Conservation (phyloP, 2,888 invertebrate genomes). For the Limnephilus lunatus region DNA sequence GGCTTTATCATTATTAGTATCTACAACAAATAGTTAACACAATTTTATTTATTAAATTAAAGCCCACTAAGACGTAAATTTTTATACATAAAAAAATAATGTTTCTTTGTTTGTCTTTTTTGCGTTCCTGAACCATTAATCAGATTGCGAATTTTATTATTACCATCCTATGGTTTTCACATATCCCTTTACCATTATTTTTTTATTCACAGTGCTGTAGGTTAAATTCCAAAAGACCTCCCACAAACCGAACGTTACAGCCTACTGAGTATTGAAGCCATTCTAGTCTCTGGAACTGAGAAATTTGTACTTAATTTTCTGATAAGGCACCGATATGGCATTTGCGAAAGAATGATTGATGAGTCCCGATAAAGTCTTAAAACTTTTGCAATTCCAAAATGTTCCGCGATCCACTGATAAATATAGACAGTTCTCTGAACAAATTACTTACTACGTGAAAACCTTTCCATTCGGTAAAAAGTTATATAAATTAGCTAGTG, state of each 20-base stretch:
- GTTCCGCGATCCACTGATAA: background rate
- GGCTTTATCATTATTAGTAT: no score
- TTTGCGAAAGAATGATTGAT: slow-evolving; percentile 57
- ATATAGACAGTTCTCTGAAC: background rate
- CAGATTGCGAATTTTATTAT: background rate
- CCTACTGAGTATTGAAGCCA: background rate
- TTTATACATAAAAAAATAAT: no score
- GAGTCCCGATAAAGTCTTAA: slow-evolving; percentile 39
- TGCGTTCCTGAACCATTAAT: no score
- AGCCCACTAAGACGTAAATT: no score
- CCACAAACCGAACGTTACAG: background rate
- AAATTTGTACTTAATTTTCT: slow-evolving; percentile 26
- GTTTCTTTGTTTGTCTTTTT: no score
- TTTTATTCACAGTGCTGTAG: background rate
- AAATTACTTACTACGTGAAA: background rate
- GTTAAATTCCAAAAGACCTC: background rate
- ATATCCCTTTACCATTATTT: background rate
- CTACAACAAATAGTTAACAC: no score
- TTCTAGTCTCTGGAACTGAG: background rate
- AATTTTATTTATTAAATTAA: no score
- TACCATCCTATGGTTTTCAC: background rate
- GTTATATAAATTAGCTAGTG: background rate
- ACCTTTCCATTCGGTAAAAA: background rate
- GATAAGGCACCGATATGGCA: slow-evolving; percentile 45
- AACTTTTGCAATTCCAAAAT: slow-evolving; percentile 38